Base-by-base conservation (phyloP, 2,888 invertebrate genomes). In the Syritta pipiens region DNA sequence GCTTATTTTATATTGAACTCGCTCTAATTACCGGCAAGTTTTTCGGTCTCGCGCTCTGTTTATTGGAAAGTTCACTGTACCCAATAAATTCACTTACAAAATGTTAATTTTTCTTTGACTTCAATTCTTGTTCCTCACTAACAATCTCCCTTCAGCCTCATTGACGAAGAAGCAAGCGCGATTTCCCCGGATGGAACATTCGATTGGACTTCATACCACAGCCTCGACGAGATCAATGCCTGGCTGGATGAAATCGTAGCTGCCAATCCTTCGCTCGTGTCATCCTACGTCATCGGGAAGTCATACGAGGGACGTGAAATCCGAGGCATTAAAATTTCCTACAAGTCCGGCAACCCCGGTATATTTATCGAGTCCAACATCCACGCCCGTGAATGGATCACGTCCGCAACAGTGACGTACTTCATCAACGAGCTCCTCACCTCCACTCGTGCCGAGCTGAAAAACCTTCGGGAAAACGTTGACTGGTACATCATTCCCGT, bases 401-500 rank as follows among this genome's bases (percentile, higher is more conserved):
- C 93, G 0, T 93, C 93, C 0, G 93, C 94, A 0, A 92, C 92
- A 0, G 92, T 92, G 0, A 91, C 93, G 0, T 94, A 92, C 88
- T 91, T 95, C 49, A 91, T 95, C 20, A 92, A 94, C 82, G 90
- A 94, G 85, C 87, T 95, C 10, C 86, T 95, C n/a, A 92, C 91
- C 0, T 93, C 92, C 32, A 84, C 85, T 1, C 90, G 93, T 81
- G 82, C 90, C 1, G 88, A 88, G 24, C 89, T 93, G 0, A 89
- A 91, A 19, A 85, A 88, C 6, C 86, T 94, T 83, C 92, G 93
- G 1, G 91, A 93, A 77, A 90, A 90, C 60, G 92, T 93, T 82
- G 93, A 94, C 83, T 95, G 94, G 94, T 93, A 94, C 84, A 90
- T 95, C 74, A 90, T 95, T 67, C 94, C 95, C 0, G 91, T 93